Conservation (phyloP, 2,797 vertebrate species). For the Dermochelys coriacea region DNA sequence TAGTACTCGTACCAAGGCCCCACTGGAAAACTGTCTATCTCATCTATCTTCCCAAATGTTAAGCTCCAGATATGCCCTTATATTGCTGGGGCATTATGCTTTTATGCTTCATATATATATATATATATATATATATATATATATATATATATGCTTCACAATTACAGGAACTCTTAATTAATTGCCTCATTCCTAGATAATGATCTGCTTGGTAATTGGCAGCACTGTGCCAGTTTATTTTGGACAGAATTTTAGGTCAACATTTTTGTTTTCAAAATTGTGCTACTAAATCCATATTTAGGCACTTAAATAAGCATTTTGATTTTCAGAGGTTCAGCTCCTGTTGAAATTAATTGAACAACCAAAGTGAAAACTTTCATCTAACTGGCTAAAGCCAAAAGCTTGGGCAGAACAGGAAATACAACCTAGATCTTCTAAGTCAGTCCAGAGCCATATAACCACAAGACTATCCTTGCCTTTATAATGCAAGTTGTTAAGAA, state of each 20-base stretch:
- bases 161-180: background rate
- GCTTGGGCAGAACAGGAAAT: background rate
- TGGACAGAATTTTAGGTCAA: background rate
- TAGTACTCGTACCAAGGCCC: background rate
- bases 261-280: background rate
- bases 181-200: background rate
- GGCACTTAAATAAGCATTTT: background rate
- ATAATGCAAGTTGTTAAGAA: background rate
- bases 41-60: background rate
- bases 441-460: background rate
- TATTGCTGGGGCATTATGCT: background rate
- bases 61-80: background rate
- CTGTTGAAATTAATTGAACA: background rate
- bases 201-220: background rate
- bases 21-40: background rate
- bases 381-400: background rate
- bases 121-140: no score
- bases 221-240: background rate
- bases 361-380: background rate
- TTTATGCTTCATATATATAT: background rate
- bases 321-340: background rate
- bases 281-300: background rate
- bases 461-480: background rate
- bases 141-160: constrained; percentile 17
- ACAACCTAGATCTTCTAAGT: background rate